Percentiles rank a stretch among this genome's conserved stretches.
phyloP scores from a whole-genome alignment of 2,888 invertebrate species.

The Archips crataeganus region DNA sequence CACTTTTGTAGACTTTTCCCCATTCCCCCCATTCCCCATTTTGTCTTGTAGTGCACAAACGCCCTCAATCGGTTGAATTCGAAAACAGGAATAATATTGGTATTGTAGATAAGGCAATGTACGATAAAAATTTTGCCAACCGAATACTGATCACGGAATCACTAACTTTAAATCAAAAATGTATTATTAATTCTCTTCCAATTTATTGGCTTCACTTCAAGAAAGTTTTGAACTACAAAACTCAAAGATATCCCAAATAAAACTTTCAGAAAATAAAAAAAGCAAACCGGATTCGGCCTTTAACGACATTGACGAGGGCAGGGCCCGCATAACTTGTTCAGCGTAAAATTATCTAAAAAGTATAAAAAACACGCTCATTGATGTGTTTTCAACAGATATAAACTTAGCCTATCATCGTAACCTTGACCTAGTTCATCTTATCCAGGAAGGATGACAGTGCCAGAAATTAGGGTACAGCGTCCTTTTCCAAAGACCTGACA shows the following conservation, averaged over 20 bases:
- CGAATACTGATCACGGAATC: neutral
- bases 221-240: neutral
- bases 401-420: neutral
- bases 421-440: neutral
- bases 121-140: neutral
- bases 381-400: neutral
- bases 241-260: neutral
- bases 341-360: neutral
- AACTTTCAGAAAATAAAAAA: conserved; percentile 6
- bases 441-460: no score
- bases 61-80: neutral
- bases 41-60: no score
- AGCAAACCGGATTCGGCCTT: neutral
- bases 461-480: no score
- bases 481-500: no score
- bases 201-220: neutral
- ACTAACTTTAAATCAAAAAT: neutral
- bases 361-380: neutral
- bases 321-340: conserved; percentile 2
- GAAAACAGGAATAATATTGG: neutral
- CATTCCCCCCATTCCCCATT: no score
- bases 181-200: neutral
- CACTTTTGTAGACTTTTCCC: no score
- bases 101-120: neutral
- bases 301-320: conserved; percentile 2